phyloP scores from a whole-genome alignment of 1,140 invertebrate species.

The Leptopilina boulardi region DNA sequence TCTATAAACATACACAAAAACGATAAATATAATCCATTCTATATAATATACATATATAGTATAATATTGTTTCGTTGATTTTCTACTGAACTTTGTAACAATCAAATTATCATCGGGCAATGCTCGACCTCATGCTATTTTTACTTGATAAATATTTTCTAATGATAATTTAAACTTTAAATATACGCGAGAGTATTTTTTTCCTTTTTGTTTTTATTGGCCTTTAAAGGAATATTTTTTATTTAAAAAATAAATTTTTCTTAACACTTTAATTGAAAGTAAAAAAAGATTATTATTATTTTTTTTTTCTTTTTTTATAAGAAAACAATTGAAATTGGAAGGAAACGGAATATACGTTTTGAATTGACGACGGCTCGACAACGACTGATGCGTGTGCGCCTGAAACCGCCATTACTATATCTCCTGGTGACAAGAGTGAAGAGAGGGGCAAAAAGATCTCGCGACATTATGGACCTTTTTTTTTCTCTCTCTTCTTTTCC shows the following conservation, averaged over 20 bases:
- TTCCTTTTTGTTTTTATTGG: too few relatives aligned
- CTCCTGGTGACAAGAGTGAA: constrained; percentile 6
- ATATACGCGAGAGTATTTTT: too few relatives aligned
- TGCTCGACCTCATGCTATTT: constrained; percentile 32
- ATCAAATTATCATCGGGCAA: constrained; percentile 11
- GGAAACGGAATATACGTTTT: constrained; percentile 10
- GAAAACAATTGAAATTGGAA: neutral
- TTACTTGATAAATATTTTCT: neutral
- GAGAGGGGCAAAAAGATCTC: neutral
- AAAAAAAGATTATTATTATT: too few relatives aligned
- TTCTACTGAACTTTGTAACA: constrained; percentile 1
- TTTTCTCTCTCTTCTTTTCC: neutral
- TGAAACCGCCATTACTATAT: constrained; percentile 51
- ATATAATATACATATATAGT: too few relatives aligned
- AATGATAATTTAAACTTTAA: too few relatives aligned
- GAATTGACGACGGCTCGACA: constrained; percentile 45
- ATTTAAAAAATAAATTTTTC: too few relatives aligned
- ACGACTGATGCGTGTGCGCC: constrained; percentile 51
- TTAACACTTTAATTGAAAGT: neutral
- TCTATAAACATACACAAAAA: neutral
- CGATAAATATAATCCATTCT: too few relatives aligned
- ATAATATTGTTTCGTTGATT: neutral
- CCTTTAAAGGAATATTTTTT: too few relatives aligned
- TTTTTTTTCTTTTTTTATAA: neutral
- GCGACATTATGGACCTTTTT: constrained; percentile 16